Evolutionary conservation across 2,113 vertebrate species (phyloP).

Genomic region (Octodon degus): DNA sequence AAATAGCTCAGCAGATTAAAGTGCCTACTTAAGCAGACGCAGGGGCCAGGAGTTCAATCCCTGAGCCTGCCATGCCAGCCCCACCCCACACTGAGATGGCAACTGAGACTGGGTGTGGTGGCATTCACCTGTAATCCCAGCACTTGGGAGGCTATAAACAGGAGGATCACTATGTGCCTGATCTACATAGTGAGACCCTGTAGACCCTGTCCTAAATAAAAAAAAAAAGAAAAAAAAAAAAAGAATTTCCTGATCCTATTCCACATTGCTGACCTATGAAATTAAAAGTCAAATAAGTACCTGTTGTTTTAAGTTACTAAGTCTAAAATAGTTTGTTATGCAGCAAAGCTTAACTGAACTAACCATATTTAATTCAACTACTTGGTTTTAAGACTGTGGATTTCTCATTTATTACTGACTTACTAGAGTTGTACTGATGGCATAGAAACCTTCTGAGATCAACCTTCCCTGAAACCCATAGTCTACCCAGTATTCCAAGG

Average conservation of each 20-base stretch:
- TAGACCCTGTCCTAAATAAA: too few species aligned
- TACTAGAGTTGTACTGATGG: not conserved
- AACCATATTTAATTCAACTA: conserved; percentile 5
- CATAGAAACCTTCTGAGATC: not conserved
- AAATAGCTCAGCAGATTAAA: too few species aligned
- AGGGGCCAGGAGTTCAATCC: too few species aligned
- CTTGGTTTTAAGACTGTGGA: conserved; percentile 4
- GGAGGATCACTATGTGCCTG: too few species aligned
- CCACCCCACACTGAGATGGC: too few species aligned
- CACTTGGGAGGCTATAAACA: too few species aligned
- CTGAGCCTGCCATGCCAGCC: too few species aligned
- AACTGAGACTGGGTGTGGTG: too few species aligned
- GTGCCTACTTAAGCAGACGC: too few species aligned
- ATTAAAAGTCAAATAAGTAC: not conserved
- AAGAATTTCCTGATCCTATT: not conserved
- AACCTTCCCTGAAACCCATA: not conserved
- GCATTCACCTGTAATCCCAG: too few species aligned
- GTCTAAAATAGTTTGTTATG: not conserved
- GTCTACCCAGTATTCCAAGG: not conserved
- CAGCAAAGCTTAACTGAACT: not conserved
- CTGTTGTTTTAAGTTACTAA: not conserved
- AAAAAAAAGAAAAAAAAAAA: too few species aligned
- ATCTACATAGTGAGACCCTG: too few species aligned
- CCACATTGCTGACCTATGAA: not conserved
- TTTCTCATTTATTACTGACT: not conserved